These are phyloP conservation scores for Acrobasis suavella DNA, from an alignment of 2,888 invertebrate genomes.

Conservation along the genomic window DNA sequence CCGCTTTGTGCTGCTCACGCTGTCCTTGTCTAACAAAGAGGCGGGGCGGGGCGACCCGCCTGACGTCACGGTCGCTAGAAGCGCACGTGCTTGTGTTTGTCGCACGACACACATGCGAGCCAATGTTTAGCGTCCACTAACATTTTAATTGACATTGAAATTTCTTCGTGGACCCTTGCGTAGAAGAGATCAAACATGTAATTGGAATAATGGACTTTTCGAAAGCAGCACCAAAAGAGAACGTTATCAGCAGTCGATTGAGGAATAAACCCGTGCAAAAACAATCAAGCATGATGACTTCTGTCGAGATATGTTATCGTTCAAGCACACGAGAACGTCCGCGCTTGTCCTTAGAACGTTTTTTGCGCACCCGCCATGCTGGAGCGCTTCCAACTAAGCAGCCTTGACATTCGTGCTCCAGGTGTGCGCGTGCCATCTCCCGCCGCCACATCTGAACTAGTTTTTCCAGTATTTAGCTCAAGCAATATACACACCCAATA, in stretches of 20 bases:
- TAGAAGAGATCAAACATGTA: neutral
- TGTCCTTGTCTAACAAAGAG: constrained; percentile 57
- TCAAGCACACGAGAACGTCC: constrained; percentile 25
- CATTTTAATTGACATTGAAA: constrained; percentile 56
- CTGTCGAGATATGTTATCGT: constrained; percentile 37
- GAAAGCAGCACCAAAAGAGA: neutral
- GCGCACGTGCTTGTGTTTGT: constrained; percentile 81
- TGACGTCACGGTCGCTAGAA: constrained; percentile 67
- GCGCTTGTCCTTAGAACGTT: constrained; percentile 9
- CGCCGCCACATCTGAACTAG: constrained; percentile 45
- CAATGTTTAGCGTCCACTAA: constrained; percentile 43
- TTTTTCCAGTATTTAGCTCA: constrained; percentile 51
- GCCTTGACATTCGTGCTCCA: constrained; percentile 78
- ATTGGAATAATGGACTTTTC: neutral
- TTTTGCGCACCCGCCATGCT: constrained; percentile 49
- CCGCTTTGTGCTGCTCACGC: constrained; percentile 52
- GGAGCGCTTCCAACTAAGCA: constrained; percentile 71
- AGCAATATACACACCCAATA: constrained; percentile 35
- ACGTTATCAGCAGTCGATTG: constrained; percentile 20
- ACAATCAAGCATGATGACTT: constrained; percentile 31
- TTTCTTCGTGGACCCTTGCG: constrained; percentile 35
- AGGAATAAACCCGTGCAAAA: constrained; percentile 32
- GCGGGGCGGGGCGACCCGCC: constrained; percentile 66
- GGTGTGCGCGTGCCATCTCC: constrained; percentile 63
- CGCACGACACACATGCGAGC: constrained; percentile 71